Evolutionary conservation across 2,888 invertebrate genomes (phyloP), one percentile per base, ranked within the genome.

Genomic region (Timema cristinae): DNA sequence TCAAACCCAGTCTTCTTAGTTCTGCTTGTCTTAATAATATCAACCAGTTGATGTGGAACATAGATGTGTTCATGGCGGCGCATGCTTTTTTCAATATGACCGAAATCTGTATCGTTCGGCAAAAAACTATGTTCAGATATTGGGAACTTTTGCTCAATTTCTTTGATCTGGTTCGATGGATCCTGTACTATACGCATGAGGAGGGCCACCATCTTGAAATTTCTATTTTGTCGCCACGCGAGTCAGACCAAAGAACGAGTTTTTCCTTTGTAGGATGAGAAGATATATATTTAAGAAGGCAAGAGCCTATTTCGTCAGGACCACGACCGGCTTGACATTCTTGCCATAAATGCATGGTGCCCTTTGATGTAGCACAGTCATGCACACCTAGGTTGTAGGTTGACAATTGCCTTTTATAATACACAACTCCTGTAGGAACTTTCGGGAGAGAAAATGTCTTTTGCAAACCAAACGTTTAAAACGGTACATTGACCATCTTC

Each of bases 231-330:
- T 32, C 32, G 1, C 32, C 63, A 13, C 63, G 16, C 63, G 63
- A 63, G 32, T 63, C 63, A 47, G 63, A 15, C 63, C 63, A 63
- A n/a, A 63, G 63, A 47, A 63, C 32, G 5, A 63, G 63, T 48
- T 32, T 63, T 63, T 63, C 63, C 63, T 47, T 32, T 48, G 63
- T 10, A 63, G 63, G 63, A 63, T 47, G 48, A 32, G 15, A 32
- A 63, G 47, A 10, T 48, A 63, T 11, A 63, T 63, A 63, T 63
- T 63, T 63, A 48, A 63, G 63, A 32, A 63, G 48, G 48, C 16
- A 63, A 63, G 63, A 63, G 32, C 63, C 63, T 47, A 63, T 63
- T 63, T 63, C 63, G 48, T 15, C 63, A 9, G 63, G 63, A 15
- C 16, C 63, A 47, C 63, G 63, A 63, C 32, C 63, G 48, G 63